These are phyloP conservation scores for Drosophila quadrilineata DNA, from an alignment of 1,140 invertebrate species.

Conservation along the genomic window DNA sequence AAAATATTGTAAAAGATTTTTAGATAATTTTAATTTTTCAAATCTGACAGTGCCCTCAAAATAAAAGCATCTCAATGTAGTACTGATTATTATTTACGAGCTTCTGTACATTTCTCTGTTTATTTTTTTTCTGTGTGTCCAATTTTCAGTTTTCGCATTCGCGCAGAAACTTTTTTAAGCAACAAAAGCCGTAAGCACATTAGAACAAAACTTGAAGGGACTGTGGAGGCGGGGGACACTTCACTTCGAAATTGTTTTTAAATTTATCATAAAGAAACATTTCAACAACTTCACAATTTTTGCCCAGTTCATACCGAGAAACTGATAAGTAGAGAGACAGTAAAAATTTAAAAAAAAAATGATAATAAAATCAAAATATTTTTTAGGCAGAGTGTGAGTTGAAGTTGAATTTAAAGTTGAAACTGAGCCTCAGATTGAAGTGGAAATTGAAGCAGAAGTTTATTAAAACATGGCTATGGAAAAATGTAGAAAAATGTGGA, in stretches of 20 bases:
- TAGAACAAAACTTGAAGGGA: conserved; percentile 5
- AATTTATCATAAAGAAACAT: conserved; percentile 61
- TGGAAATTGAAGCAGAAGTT: conserved; percentile 44
- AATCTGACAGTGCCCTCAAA: conserved; percentile 22
- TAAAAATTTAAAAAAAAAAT: not conserved
- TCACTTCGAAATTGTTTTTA: conserved; percentile 63
- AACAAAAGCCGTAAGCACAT: conserved; percentile 60
- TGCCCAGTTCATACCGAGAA: conserved; percentile 29
- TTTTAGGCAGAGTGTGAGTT: conserved; percentile 38
- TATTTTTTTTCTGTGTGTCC: conserved; percentile 48
- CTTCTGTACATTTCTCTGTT: too few species aligned
- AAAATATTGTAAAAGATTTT: too few species aligned
- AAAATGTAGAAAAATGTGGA: conserved; percentile 20
- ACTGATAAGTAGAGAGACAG: conserved; percentile 8
- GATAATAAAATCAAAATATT: conserved; percentile 2
- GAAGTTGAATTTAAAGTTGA: not conserved
- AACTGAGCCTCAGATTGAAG: too few species aligned
- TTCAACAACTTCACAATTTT: conserved; percentile 60
- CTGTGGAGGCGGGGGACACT: conserved; percentile 2
- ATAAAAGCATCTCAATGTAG: not conserved
- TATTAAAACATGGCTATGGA: conserved; percentile 52
- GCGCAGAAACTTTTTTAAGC: conserved; percentile 43
- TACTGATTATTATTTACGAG: conserved; percentile 72
- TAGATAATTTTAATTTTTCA: too few species aligned
- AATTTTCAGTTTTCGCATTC: conserved; percentile 37